Evolutionary conservation across 2,888 invertebrate species (phyloP).

Genomic region (Caenorhabditis sp.): DNA sequence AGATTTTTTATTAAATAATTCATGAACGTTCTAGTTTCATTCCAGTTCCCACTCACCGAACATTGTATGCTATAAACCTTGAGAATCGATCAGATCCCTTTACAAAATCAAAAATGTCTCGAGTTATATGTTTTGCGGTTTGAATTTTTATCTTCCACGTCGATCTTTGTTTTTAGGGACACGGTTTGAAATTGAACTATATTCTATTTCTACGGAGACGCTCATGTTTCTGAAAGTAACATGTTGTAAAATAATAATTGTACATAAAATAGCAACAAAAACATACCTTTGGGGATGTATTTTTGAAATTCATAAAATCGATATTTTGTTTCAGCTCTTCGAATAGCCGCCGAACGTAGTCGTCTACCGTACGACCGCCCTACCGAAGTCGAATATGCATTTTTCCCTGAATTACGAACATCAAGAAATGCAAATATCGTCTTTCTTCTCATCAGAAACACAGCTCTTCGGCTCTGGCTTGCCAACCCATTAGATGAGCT

Average conservation of each 20-base stretch:
- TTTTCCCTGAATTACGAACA: slow-evolving; percentile 57
- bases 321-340: slow-evolving; percentile 53
- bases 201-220: no score
- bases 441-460: slow-evolving; percentile 59
- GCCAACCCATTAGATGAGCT: slow-evolving; percentile 92
- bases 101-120: neutral
- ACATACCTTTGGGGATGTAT: no score
- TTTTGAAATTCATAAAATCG: no score
- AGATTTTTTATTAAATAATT: no score
- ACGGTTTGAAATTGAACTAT: neutral
- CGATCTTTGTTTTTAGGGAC: neutral
- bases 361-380: slow-evolving; percentile 62
- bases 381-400: slow-evolving; percentile 54
- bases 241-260: no score
- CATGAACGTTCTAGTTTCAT: no score
- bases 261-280: no score
- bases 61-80: neutral
- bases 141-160: neutral
- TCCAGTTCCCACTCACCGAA: no score
- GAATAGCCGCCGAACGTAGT: slow-evolving; percentile 51
- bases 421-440: slow-evolving; percentile 19
- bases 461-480: slow-evolving; percentile 80
- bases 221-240: no score
- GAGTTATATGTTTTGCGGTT: neutral
- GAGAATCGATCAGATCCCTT: neutral